phyloP scores from a whole-genome alignment of 2,113 vertebrate species.

The Periophthalmus modestus region DNA sequence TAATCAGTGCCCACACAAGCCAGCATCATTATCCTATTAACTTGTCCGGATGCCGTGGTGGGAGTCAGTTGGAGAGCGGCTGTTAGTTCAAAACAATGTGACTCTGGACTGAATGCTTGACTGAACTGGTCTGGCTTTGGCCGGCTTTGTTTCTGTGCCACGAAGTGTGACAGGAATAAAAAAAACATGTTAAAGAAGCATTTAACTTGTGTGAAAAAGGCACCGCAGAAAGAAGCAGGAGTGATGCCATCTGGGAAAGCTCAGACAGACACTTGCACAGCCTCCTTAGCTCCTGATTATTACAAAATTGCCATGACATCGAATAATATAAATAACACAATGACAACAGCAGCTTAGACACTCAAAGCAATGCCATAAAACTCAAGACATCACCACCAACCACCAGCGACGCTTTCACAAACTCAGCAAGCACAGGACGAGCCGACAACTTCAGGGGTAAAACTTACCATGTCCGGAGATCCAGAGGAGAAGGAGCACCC shows the following conservation, averaged over 20 bases:
- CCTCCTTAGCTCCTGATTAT: background rate
- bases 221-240: background rate
- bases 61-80: constrained; percentile 39
- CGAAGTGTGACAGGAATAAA: constrained; percentile 60
- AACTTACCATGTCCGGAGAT: constrained; percentile 76
- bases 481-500: constrained; percentile 73
- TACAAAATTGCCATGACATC: background rate
- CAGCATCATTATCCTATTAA: background rate
- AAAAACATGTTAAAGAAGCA: constrained; percentile 43
- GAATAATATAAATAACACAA: constrained; percentile 9
- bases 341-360: constrained; percentile 31
- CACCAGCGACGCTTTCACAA: constrained; percentile 32
- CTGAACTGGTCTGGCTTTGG: constrained; percentile 51
- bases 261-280: background rate
- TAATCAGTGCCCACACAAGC: constrained; percentile 32
- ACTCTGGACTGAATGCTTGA: constrained; percentile 56
- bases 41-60: constrained; percentile 18
- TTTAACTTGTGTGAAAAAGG: constrained; percentile 52
- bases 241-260: background rate
- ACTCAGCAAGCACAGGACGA: constrained; percentile 28
- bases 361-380: constrained; percentile 27
- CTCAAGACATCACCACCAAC: constrained; percentile 26
- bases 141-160: constrained; percentile 43
- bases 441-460: constrained; percentile 40
- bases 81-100: constrained; percentile 71